phyloP scores from a whole-genome alignment of 2,888 invertebrate genomes.

The Harmothoe impar region DNA sequence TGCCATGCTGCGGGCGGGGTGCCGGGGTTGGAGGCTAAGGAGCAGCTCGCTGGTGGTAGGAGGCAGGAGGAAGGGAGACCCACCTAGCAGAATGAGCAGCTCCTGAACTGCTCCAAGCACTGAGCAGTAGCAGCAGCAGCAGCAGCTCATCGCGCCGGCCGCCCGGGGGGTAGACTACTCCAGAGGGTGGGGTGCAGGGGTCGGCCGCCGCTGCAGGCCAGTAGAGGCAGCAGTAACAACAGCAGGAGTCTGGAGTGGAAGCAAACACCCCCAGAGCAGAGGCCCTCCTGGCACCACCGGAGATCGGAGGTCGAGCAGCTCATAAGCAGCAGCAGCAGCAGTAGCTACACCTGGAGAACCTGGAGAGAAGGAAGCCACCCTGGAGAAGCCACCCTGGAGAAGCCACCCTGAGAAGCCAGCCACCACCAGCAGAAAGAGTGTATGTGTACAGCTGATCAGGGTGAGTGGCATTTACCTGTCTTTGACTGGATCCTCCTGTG shows the following conservation, averaged over 20 bases:
- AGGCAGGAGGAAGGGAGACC: constrained; percentile 17
- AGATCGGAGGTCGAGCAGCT: not conserved
- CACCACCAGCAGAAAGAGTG: not conserved
- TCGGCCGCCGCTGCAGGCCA: no score
- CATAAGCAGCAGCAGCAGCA: not conserved
- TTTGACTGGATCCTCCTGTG: no score
- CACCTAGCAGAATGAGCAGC: not conserved
- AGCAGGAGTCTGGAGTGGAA: not conserved
- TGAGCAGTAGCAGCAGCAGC: not conserved
- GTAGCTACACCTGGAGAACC: not conserved
- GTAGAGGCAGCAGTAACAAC: not conserved
- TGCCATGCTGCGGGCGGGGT: not conserved
- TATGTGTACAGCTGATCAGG: not conserved
- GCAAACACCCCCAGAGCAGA: not conserved
- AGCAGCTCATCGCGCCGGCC: no score
- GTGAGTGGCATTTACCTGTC: not conserved
- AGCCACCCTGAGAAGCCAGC: not conserved
- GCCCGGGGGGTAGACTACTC: no score
- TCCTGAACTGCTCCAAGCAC: not conserved
- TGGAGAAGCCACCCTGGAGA: not conserved
- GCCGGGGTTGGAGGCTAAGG: not conserved
- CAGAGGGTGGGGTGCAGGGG: no score
- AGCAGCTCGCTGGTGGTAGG: not conserved
- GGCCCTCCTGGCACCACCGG: not conserved
- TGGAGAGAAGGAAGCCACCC: not conserved